Evolutionary conservation across 2,888 invertebrate genomes (phyloP).

Genomic region (Pandemis heparana): DNA sequence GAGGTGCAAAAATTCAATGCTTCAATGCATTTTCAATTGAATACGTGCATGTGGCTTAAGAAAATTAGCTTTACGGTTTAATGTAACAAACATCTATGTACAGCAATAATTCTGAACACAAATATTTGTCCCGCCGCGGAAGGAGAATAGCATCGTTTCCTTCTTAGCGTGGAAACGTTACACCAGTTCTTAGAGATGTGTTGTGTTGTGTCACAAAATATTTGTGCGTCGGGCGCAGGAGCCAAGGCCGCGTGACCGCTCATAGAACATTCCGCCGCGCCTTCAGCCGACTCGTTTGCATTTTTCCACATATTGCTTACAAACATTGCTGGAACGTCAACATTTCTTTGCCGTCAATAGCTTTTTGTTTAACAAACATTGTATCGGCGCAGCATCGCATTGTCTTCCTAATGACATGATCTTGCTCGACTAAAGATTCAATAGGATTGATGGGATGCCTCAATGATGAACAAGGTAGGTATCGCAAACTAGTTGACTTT

Average conservation of each 20-base stretch:
- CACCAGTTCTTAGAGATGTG: slow-evolving; percentile 4
- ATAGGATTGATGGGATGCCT: neutral
- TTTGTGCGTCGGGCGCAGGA: slow-evolving; percentile 43
- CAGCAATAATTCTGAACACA: slow-evolving; percentile 13
- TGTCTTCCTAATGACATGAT: slow-evolving; percentile 21
- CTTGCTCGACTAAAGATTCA: neutral
- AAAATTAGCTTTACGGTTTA: neutral
- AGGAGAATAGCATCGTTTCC: slow-evolving; percentile 13
- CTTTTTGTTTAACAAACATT: slow-evolving; percentile 36
- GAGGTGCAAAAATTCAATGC: neutral
- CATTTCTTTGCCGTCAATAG: slow-evolving; percentile 54
- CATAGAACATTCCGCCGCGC: slow-evolving; percentile 60
- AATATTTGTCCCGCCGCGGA: slow-evolving; percentile 10
- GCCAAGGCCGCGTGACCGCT: slow-evolving; percentile 47
- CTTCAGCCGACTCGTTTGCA: slow-evolving; percentile 63
- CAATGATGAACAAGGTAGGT: too few species aligned
- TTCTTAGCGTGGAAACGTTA: slow-evolving; percentile 15
- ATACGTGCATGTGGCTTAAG: neutral
- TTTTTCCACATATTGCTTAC: slow-evolving; percentile 73
- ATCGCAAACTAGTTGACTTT: too few species aligned
- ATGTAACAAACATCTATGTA: neutral
- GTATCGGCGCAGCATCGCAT: slow-evolving; percentile 27
- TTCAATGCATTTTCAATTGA: neutral
- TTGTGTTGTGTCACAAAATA: slow-evolving; percentile 43
- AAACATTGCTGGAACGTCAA: slow-evolving; percentile 67